phyloP scores from a whole-genome alignment of 2,113 vertebrate species.

The Guaruba guarouba region DNA sequence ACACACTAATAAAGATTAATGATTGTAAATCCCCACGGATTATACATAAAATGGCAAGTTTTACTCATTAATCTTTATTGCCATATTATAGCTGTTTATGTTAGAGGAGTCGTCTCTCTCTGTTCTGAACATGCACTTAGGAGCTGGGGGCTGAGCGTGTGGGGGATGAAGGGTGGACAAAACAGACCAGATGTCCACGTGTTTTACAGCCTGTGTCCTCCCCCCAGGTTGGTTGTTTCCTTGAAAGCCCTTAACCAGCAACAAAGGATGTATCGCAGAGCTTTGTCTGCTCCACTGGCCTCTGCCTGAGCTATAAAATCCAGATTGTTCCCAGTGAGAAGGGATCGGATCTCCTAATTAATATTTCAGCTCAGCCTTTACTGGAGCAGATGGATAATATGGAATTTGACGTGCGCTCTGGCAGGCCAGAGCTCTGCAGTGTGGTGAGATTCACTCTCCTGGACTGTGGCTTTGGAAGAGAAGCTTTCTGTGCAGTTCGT shows the following conservation, averaged over 20 bases:
- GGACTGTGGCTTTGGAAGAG: background rate
- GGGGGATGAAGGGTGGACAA: background rate
- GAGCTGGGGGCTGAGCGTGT: background rate
- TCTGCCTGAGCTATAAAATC: slow-evolving; percentile 43
- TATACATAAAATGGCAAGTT: slow-evolving; percentile 42
- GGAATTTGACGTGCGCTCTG: slow-evolving; percentile 2
- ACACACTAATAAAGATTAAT: slow-evolving; percentile 56
- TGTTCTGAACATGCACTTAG: background rate
- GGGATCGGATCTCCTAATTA: slow-evolving; percentile 54
- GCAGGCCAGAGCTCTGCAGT: background rate
- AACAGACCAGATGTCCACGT: background rate
- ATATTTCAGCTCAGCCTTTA: slow-evolving; percentile 44
- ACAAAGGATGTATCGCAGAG: slow-evolving; percentile 48
- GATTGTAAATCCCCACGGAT: slow-evolving; percentile 33
- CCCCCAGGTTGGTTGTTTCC: slow-evolving; percentile 2
- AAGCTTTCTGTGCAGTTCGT: background rate
- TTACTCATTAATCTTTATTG: slow-evolving; percentile 61
- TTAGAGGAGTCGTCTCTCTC: background rate
- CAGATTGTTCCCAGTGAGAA: slow-evolving; percentile 54
- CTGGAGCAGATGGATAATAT: slow-evolving; percentile 40
- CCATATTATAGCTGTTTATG: background rate
- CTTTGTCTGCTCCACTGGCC: slow-evolving; percentile 32
- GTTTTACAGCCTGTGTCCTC: slow-evolving; percentile 2
- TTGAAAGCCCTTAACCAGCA: slow-evolving; percentile 35
- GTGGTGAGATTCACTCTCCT: background rate